Percentiles rank a stretch among this genome's conserved stretches.
Evolutionary conservation across 1,140 invertebrate species (phyloP).

Genomic region (Belonocnema kinseyi): DNA sequence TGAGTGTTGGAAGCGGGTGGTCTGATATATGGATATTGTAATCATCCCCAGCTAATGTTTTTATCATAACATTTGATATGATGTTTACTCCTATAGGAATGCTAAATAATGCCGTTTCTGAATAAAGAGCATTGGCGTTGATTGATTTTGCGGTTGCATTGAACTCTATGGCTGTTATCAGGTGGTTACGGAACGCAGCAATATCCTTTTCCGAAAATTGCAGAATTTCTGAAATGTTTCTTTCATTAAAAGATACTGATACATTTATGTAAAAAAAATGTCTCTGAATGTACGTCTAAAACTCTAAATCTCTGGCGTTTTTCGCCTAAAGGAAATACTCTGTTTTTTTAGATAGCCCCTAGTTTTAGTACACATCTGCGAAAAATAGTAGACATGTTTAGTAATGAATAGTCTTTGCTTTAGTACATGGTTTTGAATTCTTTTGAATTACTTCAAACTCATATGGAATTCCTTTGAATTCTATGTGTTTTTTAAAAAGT

Average conservation of each 20-base stretch:
- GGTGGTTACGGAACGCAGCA: conserved; percentile 61
- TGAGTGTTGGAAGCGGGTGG: conserved; percentile 60
- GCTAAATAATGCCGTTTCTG: conserved; percentile 63
- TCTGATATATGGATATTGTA: conserved; percentile 60
- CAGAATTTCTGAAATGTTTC: conserved; percentile 56
- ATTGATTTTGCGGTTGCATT: conserved; percentile 61
- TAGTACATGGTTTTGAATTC: no score
- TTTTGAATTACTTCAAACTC: no score
- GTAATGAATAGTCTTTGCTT: no score
- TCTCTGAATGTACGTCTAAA: no score
- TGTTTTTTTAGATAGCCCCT: no score
- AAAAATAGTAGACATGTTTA: no score
- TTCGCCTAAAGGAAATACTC: no score
- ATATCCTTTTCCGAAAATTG: conserved; percentile 54
- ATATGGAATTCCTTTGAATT: no score
- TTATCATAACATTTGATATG: conserved; percentile 66
- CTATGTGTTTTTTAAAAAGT: no score
- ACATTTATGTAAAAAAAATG: no score
- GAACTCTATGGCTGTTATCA: conserved; percentile 61
- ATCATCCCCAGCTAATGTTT: conserved; percentile 54
- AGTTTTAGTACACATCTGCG: no score
- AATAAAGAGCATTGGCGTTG: conserved; percentile 66
- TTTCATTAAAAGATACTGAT: not conserved
- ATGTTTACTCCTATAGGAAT: conserved; percentile 68
- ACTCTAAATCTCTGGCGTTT: no score